Evolutionary conservation across 2,888 invertebrate species (phyloP), one percentile per base, ranked within the genome.

Genomic region (Euspilapteryx auroguttella): DNA sequence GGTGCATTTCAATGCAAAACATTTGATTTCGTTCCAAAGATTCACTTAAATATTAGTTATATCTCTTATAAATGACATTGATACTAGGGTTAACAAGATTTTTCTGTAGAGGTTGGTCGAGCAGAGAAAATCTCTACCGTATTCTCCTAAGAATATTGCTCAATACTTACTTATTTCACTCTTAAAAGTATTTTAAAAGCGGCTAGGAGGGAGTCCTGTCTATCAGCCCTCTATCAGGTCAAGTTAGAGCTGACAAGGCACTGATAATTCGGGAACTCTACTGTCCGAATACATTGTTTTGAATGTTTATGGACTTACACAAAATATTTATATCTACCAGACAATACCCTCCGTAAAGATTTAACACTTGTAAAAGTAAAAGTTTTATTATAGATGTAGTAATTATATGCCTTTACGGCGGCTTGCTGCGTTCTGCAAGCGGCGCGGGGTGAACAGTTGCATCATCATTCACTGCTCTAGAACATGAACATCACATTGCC

Each of bases 71-170:
- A 61, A 59, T 65, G 64, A 69, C 68, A 66, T 66, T 59, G 58
- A 66, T 64, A 59, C 52, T 66, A 64, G 64, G 48, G 48, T 54
- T 61, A 62, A 57, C 55, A 55, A 53, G 49, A 56, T n/a, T n/a
- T n/a, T 63, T 66, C 62, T 43, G 63, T 71, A 66, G 65, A 65
- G 61, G 68, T 12, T 69, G 68, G 71, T 68, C 71, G 73, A 73
- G 66, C 69, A 62, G 71, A 68, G 73, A 68, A 71, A 69, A 65
- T 65, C 68, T 73, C 68, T 71, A 69, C 61, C 63, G 63, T 68
- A 68, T 73, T 71, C 71, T 65, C 56, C 54, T 65, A 63, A 42
- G 68, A 62, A 68, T 71, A 66, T 73, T 75, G 73, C 73, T 75
- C 73, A 75, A 75, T 71, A 58, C 64, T 68, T 37, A 34, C 5